A percentile compares a stretch with the other conserved stretches of the same genome.
phyloP scores from a whole-genome alignment of 2,888 invertebrate species.

The Mechanitis messenoides region DNA sequence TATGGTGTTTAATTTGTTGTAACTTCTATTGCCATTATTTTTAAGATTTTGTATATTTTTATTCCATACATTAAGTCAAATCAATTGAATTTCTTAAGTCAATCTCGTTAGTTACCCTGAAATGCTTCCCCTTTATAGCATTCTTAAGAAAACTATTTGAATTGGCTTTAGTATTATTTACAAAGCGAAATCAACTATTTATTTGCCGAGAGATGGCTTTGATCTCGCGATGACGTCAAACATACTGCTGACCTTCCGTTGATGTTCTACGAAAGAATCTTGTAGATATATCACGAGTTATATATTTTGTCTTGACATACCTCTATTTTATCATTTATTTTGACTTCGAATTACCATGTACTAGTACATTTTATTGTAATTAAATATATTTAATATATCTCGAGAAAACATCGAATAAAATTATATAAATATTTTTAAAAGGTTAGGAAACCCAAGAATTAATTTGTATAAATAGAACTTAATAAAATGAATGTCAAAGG shows the following conservation, averaged over 20 bases:
- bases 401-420: too few relatives aligned
- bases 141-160: constrained; percentile 59
- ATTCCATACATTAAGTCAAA: constrained; percentile 1
- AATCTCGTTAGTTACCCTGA: constrained; percentile 49
- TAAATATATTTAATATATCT: too few relatives aligned
- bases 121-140: constrained; percentile 46
- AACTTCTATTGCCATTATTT: too few relatives aligned
- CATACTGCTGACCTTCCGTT: constrained; percentile 57
- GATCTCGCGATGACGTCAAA: constrained; percentile 65
- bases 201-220: constrained; percentile 71
- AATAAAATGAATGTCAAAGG: constrained; percentile 5
- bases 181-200: constrained; percentile 72
- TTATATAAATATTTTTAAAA: too few relatives aligned
- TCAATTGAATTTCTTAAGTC: constrained; percentile 11
- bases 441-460: neutral
- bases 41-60: too few relatives aligned
- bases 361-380: too few relatives aligned
- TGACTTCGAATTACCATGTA: too few relatives aligned
- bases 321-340: too few relatives aligned
- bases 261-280: constrained; percentile 41
- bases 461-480: neutral
- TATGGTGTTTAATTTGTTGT: too few relatives aligned
- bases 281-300: constrained; percentile 36
- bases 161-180: constrained; percentile 61
- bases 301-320: too few relatives aligned